A percentile compares a stretch with the other conserved stretches of the same genome.
Conservation (phyloP, 1,140 invertebrate genomes). For the Sarcophaga peregrina region DNA sequence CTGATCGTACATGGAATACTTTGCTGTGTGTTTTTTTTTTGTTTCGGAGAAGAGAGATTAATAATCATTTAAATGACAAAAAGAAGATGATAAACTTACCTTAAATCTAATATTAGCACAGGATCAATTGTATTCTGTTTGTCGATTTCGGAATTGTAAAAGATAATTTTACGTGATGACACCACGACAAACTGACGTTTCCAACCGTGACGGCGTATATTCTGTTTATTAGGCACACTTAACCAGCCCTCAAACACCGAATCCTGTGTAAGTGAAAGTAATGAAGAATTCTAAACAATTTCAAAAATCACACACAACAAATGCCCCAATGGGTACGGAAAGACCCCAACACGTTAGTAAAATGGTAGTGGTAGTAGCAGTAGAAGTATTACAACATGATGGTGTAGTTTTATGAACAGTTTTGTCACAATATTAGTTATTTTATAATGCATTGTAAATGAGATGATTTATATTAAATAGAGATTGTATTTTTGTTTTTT, state of each 20-base stretch:
- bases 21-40: slow-evolving; percentile 76
- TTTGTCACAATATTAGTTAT: background rate
- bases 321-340: background rate
- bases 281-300: slow-evolving; percentile 59
- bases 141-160: slow-evolving; percentile 95
- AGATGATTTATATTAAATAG: background rate
- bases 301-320: background rate
- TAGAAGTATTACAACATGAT: background rate
- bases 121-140: slow-evolving; percentile 93
- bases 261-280: slow-evolving; percentile 68
- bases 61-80: background rate
- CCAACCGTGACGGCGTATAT: slow-evolving; percentile 95
- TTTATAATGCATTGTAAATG: background rate
- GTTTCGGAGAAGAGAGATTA: too few relatives aligned
- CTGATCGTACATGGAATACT: slow-evolving; percentile 97
- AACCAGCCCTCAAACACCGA: slow-evolving; percentile 94
- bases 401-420: background rate
- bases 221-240: slow-evolving; percentile 94
- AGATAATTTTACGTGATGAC: slow-evolving; percentile 96
- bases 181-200: slow-evolving; percentile 97
- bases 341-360: slow-evolving; percentile 8
- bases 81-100: slow-evolving; percentile 68
- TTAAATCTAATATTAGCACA: slow-evolving; percentile 93
- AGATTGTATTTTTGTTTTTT: background rate
- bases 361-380: background rate